These are phyloP conservation scores for Rhinoraja longicauda DNA, from an alignment of 2,797 vertebrate species.

Conservation along the genomic window DNA sequence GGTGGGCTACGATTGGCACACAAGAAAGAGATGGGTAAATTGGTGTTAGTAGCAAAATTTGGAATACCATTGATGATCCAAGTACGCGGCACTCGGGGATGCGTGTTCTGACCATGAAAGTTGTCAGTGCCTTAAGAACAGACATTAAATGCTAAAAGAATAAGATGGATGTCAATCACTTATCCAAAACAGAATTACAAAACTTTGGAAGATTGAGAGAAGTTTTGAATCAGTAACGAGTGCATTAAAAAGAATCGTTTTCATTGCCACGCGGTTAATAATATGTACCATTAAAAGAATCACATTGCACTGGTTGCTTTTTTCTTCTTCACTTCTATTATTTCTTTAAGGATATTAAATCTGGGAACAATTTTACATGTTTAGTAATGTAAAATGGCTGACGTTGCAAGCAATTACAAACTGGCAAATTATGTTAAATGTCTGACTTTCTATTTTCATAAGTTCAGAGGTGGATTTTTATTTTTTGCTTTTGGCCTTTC, in stretches of 20 bases:
- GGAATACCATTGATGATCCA: not conserved
- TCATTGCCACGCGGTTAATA: not conserved
- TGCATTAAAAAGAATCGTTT: not conserved
- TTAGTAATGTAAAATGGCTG: not conserved
- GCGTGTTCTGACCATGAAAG: no score
- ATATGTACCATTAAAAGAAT: not conserved
- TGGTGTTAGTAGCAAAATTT: not conserved
- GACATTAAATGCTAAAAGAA: not conserved
- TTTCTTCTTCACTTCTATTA: not conserved
- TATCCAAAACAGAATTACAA: not conserved
- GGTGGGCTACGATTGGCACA: not conserved
- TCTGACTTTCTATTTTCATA: not conserved
- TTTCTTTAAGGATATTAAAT: not conserved
- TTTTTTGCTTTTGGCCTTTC: not conserved
- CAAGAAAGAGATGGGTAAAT: not conserved
- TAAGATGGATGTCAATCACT: not conserved
- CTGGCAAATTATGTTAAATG: not conserved
- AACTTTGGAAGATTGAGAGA: not conserved
- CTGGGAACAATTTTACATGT: not conserved
- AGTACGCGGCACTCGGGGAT: no score
- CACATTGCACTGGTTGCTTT: not conserved
- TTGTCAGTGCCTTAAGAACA: not conserved
- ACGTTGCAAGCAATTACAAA: not conserved
- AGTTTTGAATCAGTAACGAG: not conserved
- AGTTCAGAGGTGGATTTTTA: not conserved